Conservation (phyloP, 2,888 invertebrate genomes). For the Latrodectus hesperus region DNA sequence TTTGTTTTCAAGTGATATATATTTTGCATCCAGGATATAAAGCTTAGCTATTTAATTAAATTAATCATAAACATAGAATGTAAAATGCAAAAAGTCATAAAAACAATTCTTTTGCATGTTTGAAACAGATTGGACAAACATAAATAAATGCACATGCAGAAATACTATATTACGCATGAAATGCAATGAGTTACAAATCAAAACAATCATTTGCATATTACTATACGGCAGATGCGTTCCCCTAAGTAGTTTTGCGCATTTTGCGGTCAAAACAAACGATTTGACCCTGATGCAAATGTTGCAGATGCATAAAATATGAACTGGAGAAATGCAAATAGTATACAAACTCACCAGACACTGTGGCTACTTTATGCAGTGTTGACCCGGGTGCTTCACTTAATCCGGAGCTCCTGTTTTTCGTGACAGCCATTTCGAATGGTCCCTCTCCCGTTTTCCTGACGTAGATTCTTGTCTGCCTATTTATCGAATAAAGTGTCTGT, state of each 20-base stretch:
- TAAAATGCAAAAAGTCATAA: not conserved
- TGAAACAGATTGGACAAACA: conserved; percentile 15
- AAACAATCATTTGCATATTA: conserved; percentile 3
- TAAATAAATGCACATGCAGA: not conserved
- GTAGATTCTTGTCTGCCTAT: conserved; percentile 37
- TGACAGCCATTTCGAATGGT: conserved; percentile 59
- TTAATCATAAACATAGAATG: not conserved
- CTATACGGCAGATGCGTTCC: not conserved
- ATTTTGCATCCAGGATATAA: too few relatives aligned
- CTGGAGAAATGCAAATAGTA: not conserved
- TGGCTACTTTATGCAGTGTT: conserved; percentile 55
- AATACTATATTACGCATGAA: not conserved
- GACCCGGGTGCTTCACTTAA: conserved; percentile 60
- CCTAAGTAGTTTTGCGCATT: not conserved
- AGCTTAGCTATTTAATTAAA: too few relatives aligned
- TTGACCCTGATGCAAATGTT: too few relatives aligned
- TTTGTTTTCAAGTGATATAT: too few relatives aligned
- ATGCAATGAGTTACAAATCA: not conserved
- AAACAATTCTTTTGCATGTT: not conserved
- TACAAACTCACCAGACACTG: conserved; percentile 52
- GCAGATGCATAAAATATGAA: too few relatives aligned
- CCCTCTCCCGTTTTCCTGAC: conserved; percentile 47
- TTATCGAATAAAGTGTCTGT: conserved; percentile 29
- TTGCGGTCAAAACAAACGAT: too few relatives aligned
- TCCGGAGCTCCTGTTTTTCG: conserved; percentile 65